A percentile compares a stretch with the other conserved stretches of the same genome.
Conservation (phyloP, 2,888 invertebrate species). For the Lasioglossum lativentre region DNA sequence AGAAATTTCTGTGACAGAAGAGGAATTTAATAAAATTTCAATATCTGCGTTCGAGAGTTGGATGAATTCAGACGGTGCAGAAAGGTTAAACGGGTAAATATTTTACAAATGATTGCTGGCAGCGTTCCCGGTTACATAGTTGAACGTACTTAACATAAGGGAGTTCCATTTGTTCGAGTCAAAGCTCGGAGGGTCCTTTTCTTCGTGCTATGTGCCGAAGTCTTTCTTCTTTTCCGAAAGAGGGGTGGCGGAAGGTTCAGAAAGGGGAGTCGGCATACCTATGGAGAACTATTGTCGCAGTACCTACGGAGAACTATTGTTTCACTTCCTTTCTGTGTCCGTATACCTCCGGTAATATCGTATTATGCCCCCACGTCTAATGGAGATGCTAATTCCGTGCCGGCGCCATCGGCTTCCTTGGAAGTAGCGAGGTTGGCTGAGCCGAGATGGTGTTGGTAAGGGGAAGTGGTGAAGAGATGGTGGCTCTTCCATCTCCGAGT, state of each 20-base stretch:
- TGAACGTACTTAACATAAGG: constrained; percentile 22
- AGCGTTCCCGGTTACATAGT: background rate
- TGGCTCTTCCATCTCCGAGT: constrained; percentile 73
- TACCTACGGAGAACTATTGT: constrained; percentile 69
- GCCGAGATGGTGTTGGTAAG: constrained; percentile 44
- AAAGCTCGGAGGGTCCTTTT: constrained; percentile 3
- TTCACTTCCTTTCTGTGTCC: constrained; percentile 69
- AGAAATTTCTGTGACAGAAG: background rate
- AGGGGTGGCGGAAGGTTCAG: constrained; percentile 44
- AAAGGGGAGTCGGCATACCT: constrained; percentile 62
- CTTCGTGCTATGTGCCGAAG: background rate
- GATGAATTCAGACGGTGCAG: background rate
- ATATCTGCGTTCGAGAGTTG: background rate
- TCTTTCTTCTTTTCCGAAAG: constrained; percentile 21
- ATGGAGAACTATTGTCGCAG: constrained; percentile 36
- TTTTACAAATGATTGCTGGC: constrained; percentile 7
- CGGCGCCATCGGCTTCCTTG: constrained; percentile 71
- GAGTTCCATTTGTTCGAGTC: constrained; percentile 14
- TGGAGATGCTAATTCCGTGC: constrained; percentile 82
- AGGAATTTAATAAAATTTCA: background rate
- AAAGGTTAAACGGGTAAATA: background rate
- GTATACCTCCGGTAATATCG: constrained; percentile 77
- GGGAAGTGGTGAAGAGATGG: constrained; percentile 56
- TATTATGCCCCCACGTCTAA: constrained; percentile 80
- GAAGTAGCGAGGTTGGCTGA: constrained; percentile 61